phyloP scores from a whole-genome alignment of 2,797 vertebrate species.

The Geotrypetes seraphini region DNA sequence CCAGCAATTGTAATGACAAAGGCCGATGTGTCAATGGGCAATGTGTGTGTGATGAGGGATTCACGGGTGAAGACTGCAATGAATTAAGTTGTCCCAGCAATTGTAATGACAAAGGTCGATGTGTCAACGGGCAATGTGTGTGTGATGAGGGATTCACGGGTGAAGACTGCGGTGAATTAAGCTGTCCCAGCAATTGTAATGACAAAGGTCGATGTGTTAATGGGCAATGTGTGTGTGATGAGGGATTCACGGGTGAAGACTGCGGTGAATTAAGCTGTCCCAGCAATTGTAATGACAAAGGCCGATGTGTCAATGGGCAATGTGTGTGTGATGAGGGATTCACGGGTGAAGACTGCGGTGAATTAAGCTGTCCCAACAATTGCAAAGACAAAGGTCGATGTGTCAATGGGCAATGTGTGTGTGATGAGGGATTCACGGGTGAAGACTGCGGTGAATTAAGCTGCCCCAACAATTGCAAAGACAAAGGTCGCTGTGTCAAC shows the following conservation, averaged over 20 bases:
- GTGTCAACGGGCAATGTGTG: constrained; percentile 61
- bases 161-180: constrained; percentile 72
- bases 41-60: constrained; percentile 57
- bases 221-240: constrained; percentile 81
- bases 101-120: constrained; percentile 41
- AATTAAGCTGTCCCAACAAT: too few relatives aligned
- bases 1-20: too few relatives aligned
- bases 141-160: constrained; percentile 76
- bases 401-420: too few relatives aligned
- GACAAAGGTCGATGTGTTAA: constrained; percentile 89
- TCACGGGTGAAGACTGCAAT: constrained; percentile 62
- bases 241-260: constrained; percentile 74
- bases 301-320: constrained; percentile 68
- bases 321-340: constrained; percentile 80
- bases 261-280: constrained; percentile 77
- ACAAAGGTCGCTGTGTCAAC: constrained; percentile 59
- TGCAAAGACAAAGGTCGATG: too few relatives aligned
- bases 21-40: too few relatives aligned
- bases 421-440: too few relatives aligned
- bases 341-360: constrained; percentile 77
- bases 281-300: constrained; percentile 68
- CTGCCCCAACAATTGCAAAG: constrained; percentile 81
- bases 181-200: constrained; percentile 82
- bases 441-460: constrained; percentile 67
- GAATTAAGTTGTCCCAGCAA: constrained; percentile 38